Percentiles rank a stretch among this genome's conserved stretches.
phyloP scores from a whole-genome alignment of 2,113 vertebrate species.

The Hirundichthys speculiger region DNA sequence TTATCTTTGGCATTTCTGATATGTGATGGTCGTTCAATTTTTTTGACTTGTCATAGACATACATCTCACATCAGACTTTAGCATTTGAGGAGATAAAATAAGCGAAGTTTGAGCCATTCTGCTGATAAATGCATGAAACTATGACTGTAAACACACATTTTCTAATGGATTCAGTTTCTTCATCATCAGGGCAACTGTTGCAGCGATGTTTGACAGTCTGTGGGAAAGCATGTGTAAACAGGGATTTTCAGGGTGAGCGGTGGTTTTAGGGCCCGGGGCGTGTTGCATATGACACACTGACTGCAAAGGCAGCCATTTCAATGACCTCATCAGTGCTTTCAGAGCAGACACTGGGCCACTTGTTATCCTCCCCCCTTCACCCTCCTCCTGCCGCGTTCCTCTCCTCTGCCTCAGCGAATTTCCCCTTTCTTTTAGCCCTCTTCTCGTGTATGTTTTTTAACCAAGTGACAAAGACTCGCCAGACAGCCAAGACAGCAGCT shows the following conservation, averaged over 20 bases:
- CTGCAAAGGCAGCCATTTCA: constrained; percentile 43
- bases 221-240: not conserved
- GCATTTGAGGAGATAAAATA: too few species aligned
- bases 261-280: not conserved
- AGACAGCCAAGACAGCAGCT: constrained; percentile 51
- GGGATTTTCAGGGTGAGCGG: not conserved
- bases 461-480: constrained; percentile 45
- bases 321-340: constrained; percentile 48
- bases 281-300: constrained; percentile 39
- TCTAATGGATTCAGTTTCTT: too few species aligned
- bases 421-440: constrained; percentile 35
- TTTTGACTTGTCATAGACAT: too few species aligned
- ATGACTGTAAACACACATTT: too few species aligned
- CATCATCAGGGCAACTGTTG: too few species aligned
- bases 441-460: not conserved
- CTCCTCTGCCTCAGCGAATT: constrained; percentile 49
- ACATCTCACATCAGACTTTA: too few species aligned
- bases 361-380: constrained; percentile 41
- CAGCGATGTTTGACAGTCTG: too few species aligned
- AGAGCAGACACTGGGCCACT: constrained; percentile 59
- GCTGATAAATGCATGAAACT: too few species aligned
- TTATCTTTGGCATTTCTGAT: too few species aligned
- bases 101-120: too few species aligned
- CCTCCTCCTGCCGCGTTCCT: constrained; percentile 31
- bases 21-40: too few species aligned